Conservation (phyloP, 2,113 vertebrate species). For the Stigmatopora nigra region DNA sequence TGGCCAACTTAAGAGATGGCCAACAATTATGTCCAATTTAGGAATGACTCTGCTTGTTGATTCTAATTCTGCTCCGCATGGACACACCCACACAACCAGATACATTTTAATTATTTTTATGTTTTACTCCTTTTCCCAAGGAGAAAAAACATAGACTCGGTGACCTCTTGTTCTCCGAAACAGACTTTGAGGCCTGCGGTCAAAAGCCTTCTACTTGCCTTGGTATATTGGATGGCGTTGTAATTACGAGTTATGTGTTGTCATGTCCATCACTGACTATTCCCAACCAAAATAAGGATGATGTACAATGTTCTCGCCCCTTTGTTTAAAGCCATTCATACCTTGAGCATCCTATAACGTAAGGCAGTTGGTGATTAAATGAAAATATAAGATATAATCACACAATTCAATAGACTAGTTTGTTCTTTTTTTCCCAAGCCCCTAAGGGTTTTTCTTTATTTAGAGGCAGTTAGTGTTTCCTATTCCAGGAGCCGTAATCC, state of each 20-base stretch:
- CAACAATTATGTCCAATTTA: conserved; percentile 38
- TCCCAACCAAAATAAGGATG: conserved; percentile 12
- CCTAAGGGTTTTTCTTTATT: conserved; percentile 85
- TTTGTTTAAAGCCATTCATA: conserved; percentile 81
- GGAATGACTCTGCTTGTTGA: conserved; percentile 22
- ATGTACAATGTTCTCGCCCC: conserved; percentile 42
- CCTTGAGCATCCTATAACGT: conserved; percentile 72
- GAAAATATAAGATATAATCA: conserved; percentile 95
- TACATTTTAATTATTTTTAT: conserved; percentile 33
- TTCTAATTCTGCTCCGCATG: not conserved
- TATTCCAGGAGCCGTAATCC: conserved; percentile 87
- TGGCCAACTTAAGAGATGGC: conserved; percentile 18
- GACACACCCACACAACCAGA: conserved; percentile 1
- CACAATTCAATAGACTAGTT: conserved; percentile 92
- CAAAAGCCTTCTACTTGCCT: conserved; percentile 35
- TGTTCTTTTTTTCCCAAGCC: conserved; percentile 82
- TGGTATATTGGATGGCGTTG: conserved; percentile 9
- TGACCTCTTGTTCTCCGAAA: conserved; percentile 32
- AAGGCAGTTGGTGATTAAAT: conserved; percentile 93
- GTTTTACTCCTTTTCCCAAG: conserved; percentile 14
- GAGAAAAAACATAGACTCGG: conserved; percentile 46
- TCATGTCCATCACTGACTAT: conserved; percentile 38
- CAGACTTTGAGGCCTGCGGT: conserved; percentile 35
- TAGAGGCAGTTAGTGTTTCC: conserved; percentile 95
- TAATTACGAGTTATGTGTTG: conserved; percentile 51